Evolutionary conservation across 2,888 invertebrate species (phyloP), one percentile per base, ranked within the genome.

Genomic region (Drosophila rubida): DNA sequence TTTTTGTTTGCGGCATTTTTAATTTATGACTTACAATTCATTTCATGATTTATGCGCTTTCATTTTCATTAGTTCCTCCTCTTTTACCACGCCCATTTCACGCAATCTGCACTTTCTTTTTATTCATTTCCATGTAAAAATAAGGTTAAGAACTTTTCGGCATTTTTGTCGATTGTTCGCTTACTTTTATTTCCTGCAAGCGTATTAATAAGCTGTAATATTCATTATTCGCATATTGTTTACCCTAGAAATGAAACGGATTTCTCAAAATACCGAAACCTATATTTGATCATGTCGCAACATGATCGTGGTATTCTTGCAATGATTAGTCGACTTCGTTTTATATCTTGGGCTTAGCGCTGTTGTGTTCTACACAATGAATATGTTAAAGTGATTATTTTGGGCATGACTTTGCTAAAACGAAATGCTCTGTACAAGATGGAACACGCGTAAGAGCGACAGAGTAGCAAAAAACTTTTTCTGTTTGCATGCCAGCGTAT

Each of bases 31-130:
- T 25, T 71, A 32, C 32, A 32, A n/a, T 64, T 41, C 46, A 37
- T 64, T 63, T 62, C 32, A 68, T 83, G 66, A 77, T 68, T 78
- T 75, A 67, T 73, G 53, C 64, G 16, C 13, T 27, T 50, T 54
- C 9, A 7, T 49, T 22, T 23, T 22, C 22, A 32, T 63, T 65
- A 7, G 42, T 22, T 27, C 16, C 14, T 23, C 19, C 37, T 23
- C 44, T 4, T 35, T 6, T 25, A 25, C 25, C 54, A 60, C 76
- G 50, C 75, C 70, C 51, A 44, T 41, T 49, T 53, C 13, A 55
- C 54, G 53, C 37, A 64, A 71, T 71, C 74, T 74, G 77, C 79
- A 69, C 19, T 82, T 67, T 60, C 61, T 72, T 50, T 42, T 57
- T 64, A 58, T 49, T 30, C 55, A 50, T 74, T 57, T 57, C 49